Conservation (phyloP, 2,797 vertebrate genomes). For the Rallus crepitans region DNA sequence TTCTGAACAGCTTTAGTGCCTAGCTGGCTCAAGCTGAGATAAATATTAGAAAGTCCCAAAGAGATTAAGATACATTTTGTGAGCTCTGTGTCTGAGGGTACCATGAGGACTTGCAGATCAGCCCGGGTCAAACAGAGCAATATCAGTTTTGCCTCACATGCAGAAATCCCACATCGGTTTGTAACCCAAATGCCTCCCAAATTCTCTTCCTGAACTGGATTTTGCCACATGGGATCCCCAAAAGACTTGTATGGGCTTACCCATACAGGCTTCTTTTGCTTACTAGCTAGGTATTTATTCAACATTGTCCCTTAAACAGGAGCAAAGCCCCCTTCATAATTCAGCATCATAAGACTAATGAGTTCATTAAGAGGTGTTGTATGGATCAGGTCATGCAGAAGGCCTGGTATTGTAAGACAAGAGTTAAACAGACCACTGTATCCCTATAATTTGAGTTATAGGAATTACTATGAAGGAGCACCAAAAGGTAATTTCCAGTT, state of each 20-base stretch:
- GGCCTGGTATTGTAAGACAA: constrained; percentile 39
- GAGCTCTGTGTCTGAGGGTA: neutral
- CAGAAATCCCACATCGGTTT: neutral
- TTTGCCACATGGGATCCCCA: neutral
- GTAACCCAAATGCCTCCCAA: neutral
- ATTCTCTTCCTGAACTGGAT: neutral
- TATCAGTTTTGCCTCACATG: neutral
- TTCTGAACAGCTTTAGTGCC: neutral
- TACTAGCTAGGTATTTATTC: neutral
- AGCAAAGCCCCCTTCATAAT: constrained; percentile 37
- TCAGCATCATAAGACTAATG: constrained; percentile 58
- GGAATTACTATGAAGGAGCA: constrained; percentile 60
- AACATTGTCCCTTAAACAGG: neutral
- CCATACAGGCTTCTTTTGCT: neutral
- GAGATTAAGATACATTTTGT: neutral
- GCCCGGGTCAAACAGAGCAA: neutral
- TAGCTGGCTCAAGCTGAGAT: neutral
- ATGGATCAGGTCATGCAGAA: constrained; percentile 29
- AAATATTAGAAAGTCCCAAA: neutral
- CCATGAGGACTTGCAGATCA: neutral
- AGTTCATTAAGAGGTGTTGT: constrained; percentile 67
- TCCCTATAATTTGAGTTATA: constrained; percentile 60
- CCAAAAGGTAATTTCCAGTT: constrained; percentile 70
- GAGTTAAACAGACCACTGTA: constrained; percentile 48
- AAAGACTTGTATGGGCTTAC: neutral